Evolutionary conservation across 1,140 invertebrate species (phyloP).

Genomic region (Aphaenogaster ashmeadi): DNA sequence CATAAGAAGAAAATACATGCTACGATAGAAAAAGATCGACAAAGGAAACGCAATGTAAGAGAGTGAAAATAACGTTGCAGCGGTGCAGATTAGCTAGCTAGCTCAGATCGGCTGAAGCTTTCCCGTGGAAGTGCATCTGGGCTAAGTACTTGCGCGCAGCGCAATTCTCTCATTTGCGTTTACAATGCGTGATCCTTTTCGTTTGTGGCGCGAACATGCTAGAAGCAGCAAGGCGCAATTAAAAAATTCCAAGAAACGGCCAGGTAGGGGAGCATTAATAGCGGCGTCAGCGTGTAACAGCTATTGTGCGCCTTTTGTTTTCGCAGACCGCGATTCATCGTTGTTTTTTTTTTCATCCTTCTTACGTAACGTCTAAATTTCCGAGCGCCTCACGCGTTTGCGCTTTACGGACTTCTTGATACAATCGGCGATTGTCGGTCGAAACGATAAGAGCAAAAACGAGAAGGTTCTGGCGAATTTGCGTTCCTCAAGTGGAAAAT

Average conservation of each 20-base stretch:
- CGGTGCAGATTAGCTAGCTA: background rate
- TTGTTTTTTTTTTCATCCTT: background rate
- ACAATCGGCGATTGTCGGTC: background rate
- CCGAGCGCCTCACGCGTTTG: background rate
- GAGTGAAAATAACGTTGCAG: background rate
- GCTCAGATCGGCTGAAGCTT: background rate
- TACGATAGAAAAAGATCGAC: background rate
- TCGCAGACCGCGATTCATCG: background rate
- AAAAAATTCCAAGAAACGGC: constrained; percentile 34
- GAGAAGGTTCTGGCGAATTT: background rate
- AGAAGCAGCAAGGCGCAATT: constrained; percentile 23
- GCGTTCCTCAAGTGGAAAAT: background rate
- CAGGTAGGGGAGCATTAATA: constrained; percentile 26
- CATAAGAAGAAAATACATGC: background rate
- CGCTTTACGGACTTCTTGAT: background rate
- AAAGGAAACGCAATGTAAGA: background rate
- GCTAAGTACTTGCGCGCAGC: background rate
- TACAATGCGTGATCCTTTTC: constrained; percentile 41
- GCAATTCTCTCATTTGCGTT: constrained; percentile 10
- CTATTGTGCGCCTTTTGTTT: background rate
- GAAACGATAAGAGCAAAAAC: background rate
- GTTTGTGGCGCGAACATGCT: background rate
- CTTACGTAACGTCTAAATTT: constrained; percentile 4
- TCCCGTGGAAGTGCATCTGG: background rate
- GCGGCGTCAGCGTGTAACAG: background rate